These are phyloP conservation scores for Procambarus clarkii DNA, from an alignment of 1,140 invertebrate genomes.

Conservation along the genomic window DNA sequence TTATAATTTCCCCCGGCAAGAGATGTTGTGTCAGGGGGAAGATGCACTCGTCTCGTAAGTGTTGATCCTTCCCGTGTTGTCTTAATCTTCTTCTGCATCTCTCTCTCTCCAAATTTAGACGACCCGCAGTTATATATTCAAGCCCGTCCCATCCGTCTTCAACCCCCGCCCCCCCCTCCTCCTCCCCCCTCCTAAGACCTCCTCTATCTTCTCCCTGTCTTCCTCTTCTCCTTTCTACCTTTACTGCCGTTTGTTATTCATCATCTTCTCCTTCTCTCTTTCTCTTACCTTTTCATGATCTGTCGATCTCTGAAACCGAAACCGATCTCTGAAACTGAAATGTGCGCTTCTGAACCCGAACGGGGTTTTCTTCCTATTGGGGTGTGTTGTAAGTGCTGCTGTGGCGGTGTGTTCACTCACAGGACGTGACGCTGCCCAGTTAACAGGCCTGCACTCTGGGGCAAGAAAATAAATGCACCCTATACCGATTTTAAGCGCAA, in stretches of 20 bases:
- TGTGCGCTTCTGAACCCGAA: too few species aligned
- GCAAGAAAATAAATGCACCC: too few species aligned
- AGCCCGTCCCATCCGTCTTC: background rate
- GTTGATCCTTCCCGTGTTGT: background rate
- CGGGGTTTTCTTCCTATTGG: too few species aligned
- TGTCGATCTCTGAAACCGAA: too few species aligned
- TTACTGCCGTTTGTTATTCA: background rate
- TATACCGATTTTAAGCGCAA: too few species aligned
- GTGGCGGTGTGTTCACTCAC: too few species aligned
- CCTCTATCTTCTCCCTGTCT: conserved; percentile 4
- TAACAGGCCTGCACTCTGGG: too few species aligned
- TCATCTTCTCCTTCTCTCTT: background rate
- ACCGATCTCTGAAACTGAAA: too few species aligned
- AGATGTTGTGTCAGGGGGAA: background rate
- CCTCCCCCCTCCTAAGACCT: background rate
- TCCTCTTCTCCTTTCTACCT: conserved; percentile 2
- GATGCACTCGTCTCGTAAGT: too few species aligned
- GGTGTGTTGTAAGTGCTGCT: too few species aligned
- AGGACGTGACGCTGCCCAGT: too few species aligned
- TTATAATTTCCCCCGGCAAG: too few species aligned
- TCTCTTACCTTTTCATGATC: background rate
- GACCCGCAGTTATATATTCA: background rate
- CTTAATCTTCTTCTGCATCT: background rate
- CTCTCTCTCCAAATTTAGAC: conserved; percentile 8
- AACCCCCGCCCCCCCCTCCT: background rate